These are phyloP conservation scores for Caenorhabditis plicata DNA, from an alignment of 2,888 invertebrate genomes.

Conservation along the genomic window DNA sequence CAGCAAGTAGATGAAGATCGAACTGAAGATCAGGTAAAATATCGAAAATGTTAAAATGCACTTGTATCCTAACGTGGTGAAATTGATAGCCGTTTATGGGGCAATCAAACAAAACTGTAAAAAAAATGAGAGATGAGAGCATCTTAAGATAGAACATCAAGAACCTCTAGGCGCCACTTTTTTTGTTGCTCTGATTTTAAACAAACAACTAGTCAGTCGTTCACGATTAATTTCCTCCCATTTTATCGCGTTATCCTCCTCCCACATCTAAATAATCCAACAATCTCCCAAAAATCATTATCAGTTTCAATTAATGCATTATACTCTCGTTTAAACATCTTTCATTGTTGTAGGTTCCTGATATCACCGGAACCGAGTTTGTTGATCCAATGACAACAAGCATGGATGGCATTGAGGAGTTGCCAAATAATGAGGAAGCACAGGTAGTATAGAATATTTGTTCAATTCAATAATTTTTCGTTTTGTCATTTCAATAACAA, in stretches of 20 bases:
- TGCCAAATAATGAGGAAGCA: constrained; percentile 55
- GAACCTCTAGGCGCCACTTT: too few relatives aligned
- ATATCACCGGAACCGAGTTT: constrained; percentile 62
- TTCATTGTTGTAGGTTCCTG: constrained; percentile 55
- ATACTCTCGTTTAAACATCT: not conserved
- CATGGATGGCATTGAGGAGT: constrained; percentile 64
- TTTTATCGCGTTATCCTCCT: not conserved
- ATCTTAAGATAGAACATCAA: too few relatives aligned
- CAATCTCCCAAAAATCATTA: not conserved
- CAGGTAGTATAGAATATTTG: constrained; percentile 26
- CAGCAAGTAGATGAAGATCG: constrained; percentile 53
- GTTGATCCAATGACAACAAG: constrained; percentile 64
- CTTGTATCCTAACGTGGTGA: not conserved
- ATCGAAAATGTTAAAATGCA: not conserved
- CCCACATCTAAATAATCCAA: not conserved
- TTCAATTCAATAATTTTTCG: not conserved
- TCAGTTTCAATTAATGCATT: not conserved
- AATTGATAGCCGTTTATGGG: not conserved
- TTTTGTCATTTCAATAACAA: not conserved
- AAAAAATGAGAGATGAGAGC: too few relatives aligned
- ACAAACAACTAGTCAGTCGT: not conserved
- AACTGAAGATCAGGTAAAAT: constrained; percentile 62
- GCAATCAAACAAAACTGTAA: not conserved
- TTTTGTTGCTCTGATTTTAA: not conserved
- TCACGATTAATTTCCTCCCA: not conserved